Base-by-base conservation (phyloP, 2,797 vertebrate genomes). In the Cichlasoma orientale region DNA sequence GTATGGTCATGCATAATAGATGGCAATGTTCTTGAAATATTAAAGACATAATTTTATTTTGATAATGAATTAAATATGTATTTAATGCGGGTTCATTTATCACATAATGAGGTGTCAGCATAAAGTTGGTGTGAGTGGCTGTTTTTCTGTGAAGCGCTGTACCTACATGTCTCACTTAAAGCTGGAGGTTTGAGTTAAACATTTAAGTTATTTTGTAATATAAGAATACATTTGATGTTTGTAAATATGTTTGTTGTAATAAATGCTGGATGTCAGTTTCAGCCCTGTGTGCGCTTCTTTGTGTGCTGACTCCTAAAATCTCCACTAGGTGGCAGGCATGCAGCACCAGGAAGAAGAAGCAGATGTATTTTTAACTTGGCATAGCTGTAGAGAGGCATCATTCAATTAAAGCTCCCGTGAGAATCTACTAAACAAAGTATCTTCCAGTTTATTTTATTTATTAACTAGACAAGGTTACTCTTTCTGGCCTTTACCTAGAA, bases 171-270 rank as follows among this genome's bases (percentile, higher is more conserved):
- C 25, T 36, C 21, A 70, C 18, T 29, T 53, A 25, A 80, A 77
- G 29, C 74, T 85, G 57, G 72, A 75, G 47, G 72, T 82, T 80
- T 77, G 79, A 69, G 36, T 87, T 63, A 41, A 41, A 41, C 41
- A 23, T 84, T 61, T 75, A 21, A 31, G 47, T 73, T 70, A 79
- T 38, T 89, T 88, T 91, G 84, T 92, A 74, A 89, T 77, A 75
- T 56, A 77, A 74, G 31, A 80, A 84, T 27, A 78, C 73, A 80
- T 83, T 72, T 4, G 77, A 87, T 87, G 73, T 87, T 57, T 88
- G 85, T 90, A 82, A 58, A 88, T 88, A 79, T 78, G 79, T 79
- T 78, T 86, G 78, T 56, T 89, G 82, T 81, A 87, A 90, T 93
- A 92, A 93, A 93, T 83, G 38, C 83, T 86, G 76, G 85, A 74